phyloP scores from a whole-genome alignment of 2,888 invertebrate genomes.

The Parnassius glacialis region DNA sequence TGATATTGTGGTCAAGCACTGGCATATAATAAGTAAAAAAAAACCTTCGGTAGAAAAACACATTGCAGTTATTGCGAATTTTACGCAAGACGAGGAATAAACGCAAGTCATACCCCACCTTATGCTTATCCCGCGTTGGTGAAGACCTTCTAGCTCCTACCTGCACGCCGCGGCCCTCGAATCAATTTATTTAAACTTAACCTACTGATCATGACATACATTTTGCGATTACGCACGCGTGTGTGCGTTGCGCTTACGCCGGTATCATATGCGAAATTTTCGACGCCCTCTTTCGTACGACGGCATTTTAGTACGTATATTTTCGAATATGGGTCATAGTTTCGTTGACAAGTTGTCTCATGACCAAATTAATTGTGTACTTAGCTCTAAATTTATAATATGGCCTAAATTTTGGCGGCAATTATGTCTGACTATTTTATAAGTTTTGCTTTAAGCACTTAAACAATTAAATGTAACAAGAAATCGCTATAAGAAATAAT shows the following conservation, averaged over 20 bases:
- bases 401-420: not conserved
- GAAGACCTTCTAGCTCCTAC: conserved; percentile 47
- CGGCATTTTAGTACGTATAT: conserved; percentile 30
- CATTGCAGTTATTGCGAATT: conserved; percentile 2
- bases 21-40: too few species aligned
- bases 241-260: conserved; percentile 54
- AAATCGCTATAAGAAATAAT: conserved; percentile 12
- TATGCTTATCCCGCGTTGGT: conserved; percentile 16
- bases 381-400: not conserved
- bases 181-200: conserved; percentile 78
- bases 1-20: too few species aligned
- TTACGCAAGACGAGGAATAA: conserved; percentile 5
- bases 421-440: not conserved
- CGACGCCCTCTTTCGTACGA: conserved; percentile 40
- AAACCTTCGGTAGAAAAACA: not conserved
- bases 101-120: conserved; percentile 4
- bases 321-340: conserved; percentile 36
- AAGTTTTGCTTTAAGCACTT: not conserved
- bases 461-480: not conserved
- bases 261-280: conserved; percentile 50
- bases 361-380: not conserved
- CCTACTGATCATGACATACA: conserved; percentile 81
- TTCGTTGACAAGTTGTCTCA: conserved; percentile 4
- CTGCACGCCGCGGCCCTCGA: conserved; percentile 56
- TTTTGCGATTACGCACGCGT: conserved; percentile 67